A percentile compares a stretch with the other conserved stretches of the same genome.
phyloP scores from a whole-genome alignment of 1,140 invertebrate species.

The Saxidomus purpurata region DNA sequence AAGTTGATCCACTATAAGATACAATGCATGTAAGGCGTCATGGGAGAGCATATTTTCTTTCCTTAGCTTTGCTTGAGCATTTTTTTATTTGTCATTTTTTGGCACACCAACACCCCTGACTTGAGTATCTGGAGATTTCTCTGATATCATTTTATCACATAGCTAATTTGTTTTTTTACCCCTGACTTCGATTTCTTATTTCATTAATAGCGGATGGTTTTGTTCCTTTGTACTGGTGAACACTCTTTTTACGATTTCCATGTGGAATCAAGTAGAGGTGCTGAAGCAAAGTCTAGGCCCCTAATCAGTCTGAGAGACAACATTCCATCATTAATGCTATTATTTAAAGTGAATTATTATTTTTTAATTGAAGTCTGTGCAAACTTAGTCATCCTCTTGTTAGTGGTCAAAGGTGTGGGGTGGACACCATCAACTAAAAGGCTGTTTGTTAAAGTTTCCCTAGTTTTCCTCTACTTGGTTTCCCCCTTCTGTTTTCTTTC shows the following conservation, averaged over 20 bases:
- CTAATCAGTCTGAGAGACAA: too few relatives aligned
- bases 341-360: too few relatives aligned
- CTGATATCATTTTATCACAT: background rate
- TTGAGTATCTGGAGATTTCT: conserved; percentile 21
- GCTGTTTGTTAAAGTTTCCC: too few relatives aligned
- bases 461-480: too few relatives aligned
- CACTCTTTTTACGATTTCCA: conserved; percentile 25
- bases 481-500: too few relatives aligned
- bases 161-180: background rate
- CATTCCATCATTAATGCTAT: too few relatives aligned
- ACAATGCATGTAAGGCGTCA: conserved; percentile 31
- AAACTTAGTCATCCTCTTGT: too few relatives aligned
- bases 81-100: conserved; percentile 22
- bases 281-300: too few relatives aligned
- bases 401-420: too few relatives aligned
- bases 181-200: background rate
- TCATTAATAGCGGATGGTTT: conserved; percentile 28
- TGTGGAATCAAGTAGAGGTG: conserved; percentile 30
- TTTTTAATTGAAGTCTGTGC: too few relatives aligned
- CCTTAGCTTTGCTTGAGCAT: background rate
- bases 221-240: conserved; percentile 9
- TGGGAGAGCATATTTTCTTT: conserved; percentile 31
- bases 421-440: too few relatives aligned
- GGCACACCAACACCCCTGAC: background rate
- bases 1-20: conserved; percentile 40